Evolutionary conservation across 2,888 invertebrate species (phyloP), one percentile per base, ranked within the genome.

Genomic region (Autographa gamma): DNA sequence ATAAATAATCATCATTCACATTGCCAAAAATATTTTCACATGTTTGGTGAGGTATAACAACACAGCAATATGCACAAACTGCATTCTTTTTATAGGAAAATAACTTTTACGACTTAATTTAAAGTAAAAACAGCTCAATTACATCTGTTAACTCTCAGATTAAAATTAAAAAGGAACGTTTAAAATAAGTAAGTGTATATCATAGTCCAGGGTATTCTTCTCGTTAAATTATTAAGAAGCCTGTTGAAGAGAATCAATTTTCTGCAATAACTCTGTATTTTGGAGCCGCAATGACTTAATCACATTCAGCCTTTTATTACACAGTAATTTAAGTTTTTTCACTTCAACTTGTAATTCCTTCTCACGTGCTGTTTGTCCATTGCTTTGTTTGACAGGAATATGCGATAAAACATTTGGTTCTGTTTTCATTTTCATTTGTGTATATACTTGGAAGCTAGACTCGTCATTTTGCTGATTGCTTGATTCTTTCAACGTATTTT

Each of bases 311-410:
- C 52, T 73, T 59, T 52, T 34, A 16, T 52, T 32, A 14, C 58
- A n/a, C 3, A n/a, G 2, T 16, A 38, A 34, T 60, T 38, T 34
- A 56, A 73, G 38, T 63, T 19, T 60, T 56, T 9, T 48, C 0
- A 73, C 54, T 68, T 74, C 54, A 16, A 48, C 14, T 3, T 56
- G 31, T 54, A 74, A 63, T 54, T 32, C 68, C n/a, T 13, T 73
- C 19, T 73, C 73, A 5, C 62, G 25, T 52, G 14, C 1, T 31
- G 67, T 73, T 38, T 11, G 60, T 18, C 41, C 11, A 31, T 54
- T 61, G 16, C 18, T 34, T 18, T 18, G 38, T 38, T 38, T 11
- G 38, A 38, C 38, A 38, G 9, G 11, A 38, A 38, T 38, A 38
- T 38, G 38, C 11, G 38, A 38, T 38, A 38, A 38, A 38, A 11